Evolutionary conservation across 1,140 invertebrate genomes (phyloP).

Genomic region (Asobara japonica): DNA sequence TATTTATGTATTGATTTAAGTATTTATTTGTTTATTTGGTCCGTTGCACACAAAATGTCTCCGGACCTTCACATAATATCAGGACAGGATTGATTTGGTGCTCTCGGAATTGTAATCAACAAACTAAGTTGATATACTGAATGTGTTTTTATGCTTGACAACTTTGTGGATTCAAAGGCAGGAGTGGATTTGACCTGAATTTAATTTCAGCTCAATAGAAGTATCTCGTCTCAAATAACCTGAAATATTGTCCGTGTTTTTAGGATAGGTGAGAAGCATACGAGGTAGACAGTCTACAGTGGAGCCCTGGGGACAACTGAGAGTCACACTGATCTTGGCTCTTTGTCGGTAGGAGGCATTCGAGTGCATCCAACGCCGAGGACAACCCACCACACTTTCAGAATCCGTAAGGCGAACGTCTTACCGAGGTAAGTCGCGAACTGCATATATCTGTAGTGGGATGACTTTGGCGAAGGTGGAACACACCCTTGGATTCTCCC

Average conservation of each 20-base stretch:
- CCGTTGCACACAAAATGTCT: no score
- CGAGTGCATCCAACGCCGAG: constrained; percentile 45
- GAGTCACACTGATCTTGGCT: constrained; percentile 59
- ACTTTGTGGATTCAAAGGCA: no score
- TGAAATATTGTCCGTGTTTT: background rate
- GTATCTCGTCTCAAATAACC: background rate
- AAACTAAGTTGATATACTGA: no score
- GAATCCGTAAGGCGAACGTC: background rate
- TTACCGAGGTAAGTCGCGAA: background rate
- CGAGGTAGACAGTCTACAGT: constrained; percentile 29
- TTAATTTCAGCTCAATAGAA: background rate
- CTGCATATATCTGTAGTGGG: background rate
- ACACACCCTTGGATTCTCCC: constrained; percentile 30
- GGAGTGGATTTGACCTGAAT: no score
- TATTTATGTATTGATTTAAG: no score
- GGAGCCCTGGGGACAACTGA: constrained; percentile 48
- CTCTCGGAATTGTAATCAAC: no score
- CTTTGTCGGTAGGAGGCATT: constrained; percentile 52
- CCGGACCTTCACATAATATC: no score
- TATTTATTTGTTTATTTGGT: no score
- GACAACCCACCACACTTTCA: background rate
- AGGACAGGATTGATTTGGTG: no score
- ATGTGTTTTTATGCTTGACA: no score
- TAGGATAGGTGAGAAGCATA: constrained; percentile 46
- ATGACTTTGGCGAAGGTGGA: constrained; percentile 11